A percentile compares a stretch with the other conserved stretches of the same genome.
phyloP scores from a whole-genome alignment of 2,797 vertebrate genomes.

The Amblyopsis hoosieri region DNA sequence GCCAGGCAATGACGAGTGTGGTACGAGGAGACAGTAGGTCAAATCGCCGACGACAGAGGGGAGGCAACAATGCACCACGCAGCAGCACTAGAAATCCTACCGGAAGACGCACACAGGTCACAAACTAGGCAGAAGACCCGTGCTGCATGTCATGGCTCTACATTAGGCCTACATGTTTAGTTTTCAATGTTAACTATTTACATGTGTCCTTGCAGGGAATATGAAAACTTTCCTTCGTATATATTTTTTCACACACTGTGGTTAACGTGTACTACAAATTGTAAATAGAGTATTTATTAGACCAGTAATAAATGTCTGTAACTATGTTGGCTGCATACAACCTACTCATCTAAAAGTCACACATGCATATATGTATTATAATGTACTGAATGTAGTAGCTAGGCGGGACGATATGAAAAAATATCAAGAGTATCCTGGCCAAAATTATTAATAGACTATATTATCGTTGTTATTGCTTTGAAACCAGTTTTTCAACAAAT shows the following conservation, averaged over 20 bases:
- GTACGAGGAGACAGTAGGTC: conserved; percentile 66
- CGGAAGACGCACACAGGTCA: conserved; percentile 39
- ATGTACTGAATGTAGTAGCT: too few relatives aligned
- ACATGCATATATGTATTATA: too few relatives aligned
- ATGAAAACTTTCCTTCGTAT: conserved; percentile 18
- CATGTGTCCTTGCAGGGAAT: background rate
- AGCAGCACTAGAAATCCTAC: conserved; percentile 62
- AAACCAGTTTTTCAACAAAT: too few relatives aligned
- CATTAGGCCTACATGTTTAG: conserved; percentile 4
- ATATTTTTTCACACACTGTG: conserved; percentile 71
- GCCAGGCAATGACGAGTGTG: conserved; percentile 59
- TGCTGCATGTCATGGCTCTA: conserved; percentile 3
- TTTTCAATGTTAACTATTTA: background rate
- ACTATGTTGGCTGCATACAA: conserved; percentile 18
- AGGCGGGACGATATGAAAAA: too few relatives aligned
- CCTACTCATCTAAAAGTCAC: background rate
- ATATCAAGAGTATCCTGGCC: too few relatives aligned
- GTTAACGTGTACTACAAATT: conserved; percentile 86
- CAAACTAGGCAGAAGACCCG: conserved; percentile 30
- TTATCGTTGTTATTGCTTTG: too few relatives aligned
- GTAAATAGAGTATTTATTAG: conserved; percentile 94
- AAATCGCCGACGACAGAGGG: conserved; percentile 71
- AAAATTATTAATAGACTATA: too few relatives aligned
- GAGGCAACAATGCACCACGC: conserved; percentile 54
- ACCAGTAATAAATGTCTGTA: conserved; percentile 38